phyloP scores from a whole-genome alignment of 2,888 invertebrate genomes.

The Tanypteryx hageni region DNA sequence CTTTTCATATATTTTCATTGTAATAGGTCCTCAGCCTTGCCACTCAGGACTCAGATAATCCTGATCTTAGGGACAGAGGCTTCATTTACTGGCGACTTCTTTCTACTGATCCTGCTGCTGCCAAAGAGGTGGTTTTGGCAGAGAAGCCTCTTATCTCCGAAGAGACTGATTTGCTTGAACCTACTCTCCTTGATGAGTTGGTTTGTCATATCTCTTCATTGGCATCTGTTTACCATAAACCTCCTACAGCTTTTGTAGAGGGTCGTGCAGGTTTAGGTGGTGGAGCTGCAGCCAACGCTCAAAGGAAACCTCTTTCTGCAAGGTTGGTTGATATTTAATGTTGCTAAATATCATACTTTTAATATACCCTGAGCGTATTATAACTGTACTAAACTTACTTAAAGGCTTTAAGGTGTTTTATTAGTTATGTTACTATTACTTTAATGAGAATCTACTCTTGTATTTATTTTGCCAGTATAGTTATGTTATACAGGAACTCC shows the following conservation, averaged over 20 bases:
- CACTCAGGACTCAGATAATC: conserved; percentile 97
- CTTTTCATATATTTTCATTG: neutral
- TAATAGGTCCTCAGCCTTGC: conserved; percentile 86
- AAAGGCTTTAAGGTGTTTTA: too few species aligned
- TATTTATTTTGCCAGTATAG: too few species aligned
- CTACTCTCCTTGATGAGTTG: conserved; percentile 97
- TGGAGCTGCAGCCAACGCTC: conserved; percentile 46
- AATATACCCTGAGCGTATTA: too few species aligned
- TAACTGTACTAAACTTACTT: too few species aligned
- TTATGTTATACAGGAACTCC: too few species aligned
- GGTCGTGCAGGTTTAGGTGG: conserved; percentile 78
- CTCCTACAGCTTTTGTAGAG: conserved; percentile 98
- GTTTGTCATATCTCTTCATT: conserved; percentile 99
- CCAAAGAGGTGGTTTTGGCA: conserved; percentile 98
- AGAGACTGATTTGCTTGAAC: conserved; percentile 98
- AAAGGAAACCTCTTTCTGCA: conserved; percentile 69
- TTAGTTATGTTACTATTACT: too few species aligned
- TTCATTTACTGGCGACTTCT: conserved; percentile 99
- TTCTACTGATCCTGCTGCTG: conserved; percentile 99
- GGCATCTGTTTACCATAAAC: conserved; percentile 99
- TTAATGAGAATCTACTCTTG: too few species aligned
- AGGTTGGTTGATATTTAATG: conserved; percentile 66
- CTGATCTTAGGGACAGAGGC: conserved; percentile 97
- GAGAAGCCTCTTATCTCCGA: conserved; percentile 99
- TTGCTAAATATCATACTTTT: too few species aligned